Evolutionary conservation across 2,888 invertebrate genomes (phyloP).

Genomic region (Ectemnius lituratus): DNA sequence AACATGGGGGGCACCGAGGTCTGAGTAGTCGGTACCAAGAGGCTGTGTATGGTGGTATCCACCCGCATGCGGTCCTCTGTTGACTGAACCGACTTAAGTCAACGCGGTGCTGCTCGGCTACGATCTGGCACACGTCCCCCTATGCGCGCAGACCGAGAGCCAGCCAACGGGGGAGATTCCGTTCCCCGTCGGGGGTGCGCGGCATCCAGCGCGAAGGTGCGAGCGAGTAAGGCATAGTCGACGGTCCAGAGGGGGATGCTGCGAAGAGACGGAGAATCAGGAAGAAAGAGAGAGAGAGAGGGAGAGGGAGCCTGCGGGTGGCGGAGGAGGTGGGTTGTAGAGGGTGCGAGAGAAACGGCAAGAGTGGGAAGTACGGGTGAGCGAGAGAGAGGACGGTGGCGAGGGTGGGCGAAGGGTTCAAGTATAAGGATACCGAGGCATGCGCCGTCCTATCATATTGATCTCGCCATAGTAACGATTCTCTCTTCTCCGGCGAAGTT

Average conservation of each 20-base stretch:
- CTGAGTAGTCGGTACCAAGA: constrained; percentile 43
- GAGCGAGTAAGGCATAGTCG: constrained; percentile 1
- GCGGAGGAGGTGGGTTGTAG: constrained; percentile 1
- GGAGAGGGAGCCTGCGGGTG: constrained; percentile 3
- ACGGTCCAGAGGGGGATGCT: constrained; percentile 10
- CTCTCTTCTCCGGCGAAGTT: constrained; percentile 74
- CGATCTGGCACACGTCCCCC: constrained; percentile 50
- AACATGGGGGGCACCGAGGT: constrained; percentile 47
- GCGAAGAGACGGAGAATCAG: constrained; percentile 9
- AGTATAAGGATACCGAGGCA: constrained; percentile 69
- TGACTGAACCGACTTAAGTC: constrained; percentile 63
- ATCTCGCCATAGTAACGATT: constrained; percentile 78
- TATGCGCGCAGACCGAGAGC: constrained; percentile 30
- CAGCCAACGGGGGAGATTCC: constrained; percentile 5
- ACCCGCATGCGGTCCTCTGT: constrained; percentile 57
- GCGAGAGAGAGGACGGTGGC: constrained; percentile 13
- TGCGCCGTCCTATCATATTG: constrained; percentile 76
- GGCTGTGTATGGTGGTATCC: constrained; percentile 37
- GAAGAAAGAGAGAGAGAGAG: constrained; percentile 14
- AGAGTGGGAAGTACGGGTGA: constrained; percentile 26
- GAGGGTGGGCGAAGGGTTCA: constrained; percentile 58
- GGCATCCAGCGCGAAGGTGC: constrained; percentile 6
- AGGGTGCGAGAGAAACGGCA: constrained; percentile 13
- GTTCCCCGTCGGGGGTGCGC: background rate
- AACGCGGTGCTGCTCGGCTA: constrained; percentile 57